Evolutionary conservation across 2,113 vertebrate species (phyloP).

Genomic region (Falcunculus frontatus): DNA sequence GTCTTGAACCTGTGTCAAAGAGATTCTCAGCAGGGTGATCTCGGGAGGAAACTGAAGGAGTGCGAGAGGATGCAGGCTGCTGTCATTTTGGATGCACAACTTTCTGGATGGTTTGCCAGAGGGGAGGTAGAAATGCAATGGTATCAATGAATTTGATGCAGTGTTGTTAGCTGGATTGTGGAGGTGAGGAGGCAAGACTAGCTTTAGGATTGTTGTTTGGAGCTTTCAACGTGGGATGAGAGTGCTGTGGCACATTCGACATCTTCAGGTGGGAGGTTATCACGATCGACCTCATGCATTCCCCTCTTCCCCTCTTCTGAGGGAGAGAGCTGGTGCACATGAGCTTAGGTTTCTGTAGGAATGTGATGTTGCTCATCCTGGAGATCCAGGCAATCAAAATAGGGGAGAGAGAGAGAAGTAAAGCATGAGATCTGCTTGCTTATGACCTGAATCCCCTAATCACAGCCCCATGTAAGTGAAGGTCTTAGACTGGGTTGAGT

Average conservation of each 20-base stretch:
- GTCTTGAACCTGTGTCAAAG: not conserved
- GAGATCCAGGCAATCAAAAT: not conserved
- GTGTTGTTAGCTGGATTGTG: not conserved
- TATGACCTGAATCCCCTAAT: conserved; percentile 51
- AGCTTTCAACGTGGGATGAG: not conserved
- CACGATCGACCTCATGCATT: accelerated
- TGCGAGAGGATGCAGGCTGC: not conserved
- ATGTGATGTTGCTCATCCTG: not conserved
- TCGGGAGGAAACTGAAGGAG: not conserved
- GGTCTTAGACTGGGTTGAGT: conserved; percentile 22
- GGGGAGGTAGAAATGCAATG: not conserved
- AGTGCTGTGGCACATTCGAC: accelerated
- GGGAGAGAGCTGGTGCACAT: not conserved
- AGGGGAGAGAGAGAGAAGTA: conserved; percentile 15
- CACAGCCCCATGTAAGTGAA: not conserved
- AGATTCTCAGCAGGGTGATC: not conserved
- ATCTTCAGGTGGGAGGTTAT: not conserved
- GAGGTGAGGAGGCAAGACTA: not conserved
- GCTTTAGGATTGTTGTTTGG: not conserved
- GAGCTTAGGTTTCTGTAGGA: not conserved
- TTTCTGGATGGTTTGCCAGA: not conserved
- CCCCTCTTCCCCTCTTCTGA: not conserved
- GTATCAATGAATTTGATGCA: not conserved
- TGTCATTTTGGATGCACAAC: not conserved
- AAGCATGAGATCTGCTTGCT: conserved; percentile 6